Evolutionary conservation across 2,113 vertebrate species (phyloP).

Genomic region (Gallinago media): DNA sequence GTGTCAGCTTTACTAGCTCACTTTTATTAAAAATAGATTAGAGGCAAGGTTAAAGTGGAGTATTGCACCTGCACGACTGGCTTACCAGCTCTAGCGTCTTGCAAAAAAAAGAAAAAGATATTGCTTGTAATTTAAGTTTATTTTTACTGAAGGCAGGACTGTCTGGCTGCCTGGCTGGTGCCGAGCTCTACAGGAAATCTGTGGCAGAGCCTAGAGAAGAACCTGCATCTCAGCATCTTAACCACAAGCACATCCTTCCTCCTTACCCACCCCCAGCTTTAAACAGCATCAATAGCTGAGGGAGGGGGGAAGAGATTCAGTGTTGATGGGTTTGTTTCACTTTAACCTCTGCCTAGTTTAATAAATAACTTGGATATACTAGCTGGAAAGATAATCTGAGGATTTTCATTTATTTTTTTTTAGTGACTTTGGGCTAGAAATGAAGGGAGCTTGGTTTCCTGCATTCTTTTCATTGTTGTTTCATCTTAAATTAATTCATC

Average conservation of each 20-base stretch:
- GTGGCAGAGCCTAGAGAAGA: neutral
- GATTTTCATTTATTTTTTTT: neutral
- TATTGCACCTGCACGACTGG: neutral
- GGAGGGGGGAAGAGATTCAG: rapidly evolving
- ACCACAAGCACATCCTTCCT: conserved; percentile 2
- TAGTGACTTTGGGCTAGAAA: neutral
- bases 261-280: neutral
- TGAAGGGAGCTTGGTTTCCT: neutral
- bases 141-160: neutral
- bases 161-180: neutral
- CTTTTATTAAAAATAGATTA: conserved; percentile 8
- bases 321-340: neutral
- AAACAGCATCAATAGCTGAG: neutral
- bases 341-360: neutral
- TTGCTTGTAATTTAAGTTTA: neutral
- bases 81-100: neutral
- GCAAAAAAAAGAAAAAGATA: neutral
- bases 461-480: conserved; percentile 19
- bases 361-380: neutral
- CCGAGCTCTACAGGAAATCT: neutral
- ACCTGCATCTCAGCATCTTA: neutral
- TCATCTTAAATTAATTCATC: conserved; percentile 33
- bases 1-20: neutral
- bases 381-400: neutral
- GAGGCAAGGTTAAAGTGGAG: neutral